Base-by-base conservation (phyloP, 2,888 invertebrate species). In the Orthosia incerta region DNA sequence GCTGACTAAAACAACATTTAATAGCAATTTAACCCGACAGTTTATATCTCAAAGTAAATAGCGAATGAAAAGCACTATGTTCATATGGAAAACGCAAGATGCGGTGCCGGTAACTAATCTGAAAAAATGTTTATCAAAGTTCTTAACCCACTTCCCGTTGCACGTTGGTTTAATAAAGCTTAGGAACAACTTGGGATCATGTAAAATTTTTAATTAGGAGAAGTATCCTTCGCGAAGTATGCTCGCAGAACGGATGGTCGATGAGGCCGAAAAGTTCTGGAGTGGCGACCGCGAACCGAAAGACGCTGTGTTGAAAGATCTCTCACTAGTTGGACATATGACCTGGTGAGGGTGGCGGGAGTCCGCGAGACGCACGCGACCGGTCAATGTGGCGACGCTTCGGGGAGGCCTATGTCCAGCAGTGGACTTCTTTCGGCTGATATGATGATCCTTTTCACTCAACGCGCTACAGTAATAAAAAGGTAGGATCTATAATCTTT, bases 121-220 rank as follows among this genome's bases (percentile, higher is more conserved):
- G 60, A 78, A 75, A 87, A 84, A 80, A 75, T 4, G 72, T 74
- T 83, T 67, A 74, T 80, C 75, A 31, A 86, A 83, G 76, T 83
- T 83, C 78, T 86, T 85, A 82, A 85, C 75, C 78, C 76, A 66
- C 69, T 84, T 79, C 66, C 67, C 74, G 79, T 76, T 83, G 74
- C 69, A 74, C 71, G 70, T 76, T 88, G 87, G 87, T 88, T 88
- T 80, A 82, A 85, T 89, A 84, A 86, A 86, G 77, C 82, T 71
- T 74, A 63, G 56, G 59, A 80, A 84, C 65, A 79, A 75, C 68
- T 85, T 77, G 55, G 65, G 53, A 48, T 71, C 48, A 56, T 71
- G 65, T 81, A 75, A 84, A 88, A 88, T 87, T 88, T 79, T 82
- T 83, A 74, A 86, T 86, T 85, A 87, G 76, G 78, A 57, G 31